Conservation (phyloP, 2,113 vertebrate species). For the human region GRCh38 chr2:211935001-211935500, state of each 20-base stretch:
- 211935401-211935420: not conserved
- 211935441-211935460: not conserved
- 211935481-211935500: not conserved
- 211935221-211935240: not conserved
- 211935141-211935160: not conserved
- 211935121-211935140: not conserved
- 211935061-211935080: not conserved
- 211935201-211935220: not conserved
- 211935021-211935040: not conserved
- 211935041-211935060: not conserved
- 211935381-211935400: not conserved
- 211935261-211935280: not conserved
- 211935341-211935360: not conserved
- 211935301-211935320: not conserved
- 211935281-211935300: not conserved
- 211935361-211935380: not conserved
- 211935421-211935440: not conserved
- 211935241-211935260: not conserved
- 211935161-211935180: not conserved
- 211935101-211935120: not conserved
- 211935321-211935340: not conserved
- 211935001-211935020: not conserved
- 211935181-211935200: not conserved
- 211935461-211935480: not conserved
- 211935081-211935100: not conserved